These are phyloP conservation scores for Hemicentrotus pulcherrimus DNA, from an alignment of 35 echinoderm and acorn worm species.

Conservation along the genomic window DNA sequence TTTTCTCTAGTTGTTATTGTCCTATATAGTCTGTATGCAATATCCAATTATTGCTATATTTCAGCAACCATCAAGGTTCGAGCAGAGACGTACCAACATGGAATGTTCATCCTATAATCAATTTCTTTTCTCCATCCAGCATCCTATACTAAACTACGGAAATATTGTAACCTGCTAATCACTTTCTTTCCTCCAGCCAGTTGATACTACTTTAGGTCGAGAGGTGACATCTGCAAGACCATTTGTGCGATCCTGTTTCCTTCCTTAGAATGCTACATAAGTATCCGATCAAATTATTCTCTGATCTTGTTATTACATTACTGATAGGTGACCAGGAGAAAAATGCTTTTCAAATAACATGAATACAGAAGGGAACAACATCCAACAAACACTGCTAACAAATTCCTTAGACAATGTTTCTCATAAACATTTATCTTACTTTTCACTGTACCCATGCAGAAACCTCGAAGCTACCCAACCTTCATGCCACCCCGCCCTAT, in stretches of 20 bases:
- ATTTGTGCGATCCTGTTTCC: neutral
- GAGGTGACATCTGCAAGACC: neutral
- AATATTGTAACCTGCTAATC: neutral
- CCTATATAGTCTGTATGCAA: too few species aligned
- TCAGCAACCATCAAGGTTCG: too few species aligned
- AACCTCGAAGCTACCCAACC: constrained; percentile 76
- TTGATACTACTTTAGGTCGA: neutral
- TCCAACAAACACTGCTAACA: neutral
- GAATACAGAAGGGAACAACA: neutral
- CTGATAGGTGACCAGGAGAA: neutral
- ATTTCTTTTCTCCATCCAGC: too few species aligned
- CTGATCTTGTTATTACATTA: neutral
- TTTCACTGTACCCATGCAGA: constrained; percentile 33
- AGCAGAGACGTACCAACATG: too few species aligned
- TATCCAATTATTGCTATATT: too few species aligned
- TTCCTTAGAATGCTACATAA: neutral
- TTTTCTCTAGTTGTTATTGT: too few species aligned
- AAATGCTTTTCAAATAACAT: neutral
- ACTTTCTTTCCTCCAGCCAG: neutral
- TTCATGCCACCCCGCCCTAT: constrained; percentile 93
- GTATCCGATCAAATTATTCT: neutral
- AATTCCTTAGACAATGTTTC: too few species aligned
- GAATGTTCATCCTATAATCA: too few species aligned
- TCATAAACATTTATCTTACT: neutral
- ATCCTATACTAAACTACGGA: too few species aligned